phyloP scores from a whole-genome alignment of 2,888 invertebrate species.

The Arge pagana region DNA sequence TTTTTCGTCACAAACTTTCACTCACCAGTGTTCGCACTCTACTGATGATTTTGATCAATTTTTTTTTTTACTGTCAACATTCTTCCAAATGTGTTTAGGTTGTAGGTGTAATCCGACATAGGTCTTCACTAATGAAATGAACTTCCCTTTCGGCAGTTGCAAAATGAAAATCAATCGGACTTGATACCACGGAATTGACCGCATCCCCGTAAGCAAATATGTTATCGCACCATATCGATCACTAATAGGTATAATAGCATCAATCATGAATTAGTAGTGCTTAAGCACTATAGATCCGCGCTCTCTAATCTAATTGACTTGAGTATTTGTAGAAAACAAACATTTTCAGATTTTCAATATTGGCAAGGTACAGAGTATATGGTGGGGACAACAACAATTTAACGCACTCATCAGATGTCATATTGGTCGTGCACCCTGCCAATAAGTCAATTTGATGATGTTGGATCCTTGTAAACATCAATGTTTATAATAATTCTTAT shows the following conservation, averaged over 20 bases:
- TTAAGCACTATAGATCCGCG: not conserved
- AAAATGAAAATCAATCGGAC: conserved; percentile 16
- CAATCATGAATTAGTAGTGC: conserved; percentile 24
- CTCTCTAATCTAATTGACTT: conserved; percentile 8
- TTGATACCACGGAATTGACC: no score
- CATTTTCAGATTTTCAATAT: not conserved
- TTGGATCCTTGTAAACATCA: no score
- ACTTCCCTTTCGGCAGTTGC: conserved; percentile 17
- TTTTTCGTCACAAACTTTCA: not conserved
- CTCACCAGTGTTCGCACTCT: not conserved
- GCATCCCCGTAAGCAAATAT: no score
- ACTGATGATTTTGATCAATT: conserved; percentile 2
- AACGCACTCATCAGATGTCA: no score
- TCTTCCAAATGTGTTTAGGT: not conserved
- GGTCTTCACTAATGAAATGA: not conserved
- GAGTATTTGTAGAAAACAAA: not conserved
- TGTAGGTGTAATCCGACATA: not conserved
- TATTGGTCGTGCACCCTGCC: no score
- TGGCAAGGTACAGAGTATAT: no score
- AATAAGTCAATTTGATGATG: no score
- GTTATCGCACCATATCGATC: no score
- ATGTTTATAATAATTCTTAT: no score
- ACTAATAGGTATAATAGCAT: no score
- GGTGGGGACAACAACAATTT: no score
- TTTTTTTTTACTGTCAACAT: not conserved